Percentiles rank a stretch among this genome's conserved stretches.
Evolutionary conservation across 1,140 invertebrate genomes (phyloP).

Genomic region (Samia ricini): DNA sequence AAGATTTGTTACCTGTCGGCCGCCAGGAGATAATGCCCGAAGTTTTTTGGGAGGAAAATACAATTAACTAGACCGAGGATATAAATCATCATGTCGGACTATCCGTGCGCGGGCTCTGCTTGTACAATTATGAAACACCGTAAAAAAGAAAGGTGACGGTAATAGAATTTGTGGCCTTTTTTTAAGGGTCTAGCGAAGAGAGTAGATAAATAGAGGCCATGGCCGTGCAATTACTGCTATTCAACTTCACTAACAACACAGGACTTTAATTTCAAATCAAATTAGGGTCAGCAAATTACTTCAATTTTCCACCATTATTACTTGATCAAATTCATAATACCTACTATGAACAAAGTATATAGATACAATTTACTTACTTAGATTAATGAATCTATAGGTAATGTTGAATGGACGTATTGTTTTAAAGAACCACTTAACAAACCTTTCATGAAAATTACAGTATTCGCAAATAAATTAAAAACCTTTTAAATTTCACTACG

Average conservation of each 20-base stretch:
- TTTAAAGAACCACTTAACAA: constrained; percentile 36
- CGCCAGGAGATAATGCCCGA: constrained; percentile 60
- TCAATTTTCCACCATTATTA: neutral
- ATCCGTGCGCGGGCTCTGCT: constrained; percentile 49
- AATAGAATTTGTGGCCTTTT: constrained; percentile 49
- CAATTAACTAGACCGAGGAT: constrained; percentile 60
- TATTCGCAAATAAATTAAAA: constrained; percentile 39
- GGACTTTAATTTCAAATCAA: neutral
- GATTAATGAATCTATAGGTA: neutral
- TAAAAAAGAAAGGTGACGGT: constrained; percentile 47
- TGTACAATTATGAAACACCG: constrained; percentile 56
- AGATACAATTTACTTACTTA: too few relatives aligned
- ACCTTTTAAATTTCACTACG: constrained; percentile 40
- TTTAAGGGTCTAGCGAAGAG: constrained; percentile 36
- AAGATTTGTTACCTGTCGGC: constrained; percentile 75
- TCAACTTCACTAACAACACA: neutral
- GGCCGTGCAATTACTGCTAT: constrained; percentile 15
- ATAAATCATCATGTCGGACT: constrained; percentile 65
- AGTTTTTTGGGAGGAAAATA: constrained; percentile 67
- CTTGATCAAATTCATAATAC: constrained; percentile 1
- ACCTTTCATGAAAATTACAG: constrained; percentile 29
- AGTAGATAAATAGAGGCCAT: constrained; percentile 44
- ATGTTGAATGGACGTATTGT: neutral
- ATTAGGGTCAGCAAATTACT: constrained; percentile 19
- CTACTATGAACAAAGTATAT: neutral